phyloP scores from a whole-genome alignment of 2,797 vertebrate species.

The Sebastes nivosus region DNA sequence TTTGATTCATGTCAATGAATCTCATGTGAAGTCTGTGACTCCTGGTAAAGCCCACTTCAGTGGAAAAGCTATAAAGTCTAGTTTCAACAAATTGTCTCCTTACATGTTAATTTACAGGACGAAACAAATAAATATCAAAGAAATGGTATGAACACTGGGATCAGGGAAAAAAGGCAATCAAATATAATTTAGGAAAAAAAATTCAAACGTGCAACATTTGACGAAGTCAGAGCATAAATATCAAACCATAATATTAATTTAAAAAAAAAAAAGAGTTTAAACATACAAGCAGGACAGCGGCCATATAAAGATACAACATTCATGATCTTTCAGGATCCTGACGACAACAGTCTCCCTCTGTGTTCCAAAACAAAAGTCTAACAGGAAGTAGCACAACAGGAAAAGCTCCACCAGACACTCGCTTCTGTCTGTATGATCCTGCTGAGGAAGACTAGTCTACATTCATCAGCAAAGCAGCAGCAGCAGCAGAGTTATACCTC shows the following conservation, averaged over 20 bases:
- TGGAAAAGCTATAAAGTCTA: constrained; percentile 45
- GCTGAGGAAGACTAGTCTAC: constrained; percentile 83
- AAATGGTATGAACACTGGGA: constrained; percentile 52
- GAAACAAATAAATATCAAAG: constrained; percentile 66
- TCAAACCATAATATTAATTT: constrained; percentile 60
- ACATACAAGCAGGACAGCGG: constrained; percentile 65
- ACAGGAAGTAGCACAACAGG: constrained; percentile 45
- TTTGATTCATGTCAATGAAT: constrained; percentile 48
- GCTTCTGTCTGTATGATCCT: constrained; percentile 63
- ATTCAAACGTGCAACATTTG: constrained; percentile 69
- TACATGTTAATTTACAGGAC: constrained; percentile 40
- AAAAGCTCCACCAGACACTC: constrained; percentile 54
- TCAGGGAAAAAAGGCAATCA: constrained; percentile 48
- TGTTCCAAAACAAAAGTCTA: constrained; percentile 32
- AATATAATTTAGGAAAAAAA: constrained; percentile 65
- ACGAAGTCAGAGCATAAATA: constrained; percentile 77
- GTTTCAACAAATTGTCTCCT: constrained; percentile 30
- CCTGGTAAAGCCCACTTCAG: constrained; percentile 25
- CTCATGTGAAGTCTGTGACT: constrained; percentile 36
- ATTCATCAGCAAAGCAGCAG: constrained; percentile 85
- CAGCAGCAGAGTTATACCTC: constrained; percentile 78
- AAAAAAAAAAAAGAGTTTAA: constrained; percentile 40
- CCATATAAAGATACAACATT: constrained; percentile 70
- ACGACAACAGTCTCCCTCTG: constrained; percentile 60
- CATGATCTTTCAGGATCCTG: constrained; percentile 68